Evolutionary conservation across 2,797 vertebrate species (phyloP).

Genomic region (Lycodopsis pacificus): DNA sequence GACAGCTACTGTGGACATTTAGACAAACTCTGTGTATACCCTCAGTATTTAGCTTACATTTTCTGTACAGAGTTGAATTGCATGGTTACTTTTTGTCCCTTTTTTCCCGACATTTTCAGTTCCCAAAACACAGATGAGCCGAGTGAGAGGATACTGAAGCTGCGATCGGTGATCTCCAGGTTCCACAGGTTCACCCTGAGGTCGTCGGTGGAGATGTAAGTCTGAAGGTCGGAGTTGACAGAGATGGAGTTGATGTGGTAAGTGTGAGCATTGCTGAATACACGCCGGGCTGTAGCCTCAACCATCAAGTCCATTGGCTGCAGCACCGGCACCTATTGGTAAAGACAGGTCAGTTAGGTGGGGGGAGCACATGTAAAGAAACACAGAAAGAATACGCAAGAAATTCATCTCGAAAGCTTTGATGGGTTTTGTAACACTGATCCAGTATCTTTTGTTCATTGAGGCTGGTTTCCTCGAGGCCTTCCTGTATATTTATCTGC

Average conservation of each 20-base stretch:
- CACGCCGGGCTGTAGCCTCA: constrained; percentile 92
- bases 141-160: constrained; percentile 94
- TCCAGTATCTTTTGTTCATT: constrained; percentile 21
- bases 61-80: background rate
- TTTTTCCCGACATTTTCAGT: background rate
- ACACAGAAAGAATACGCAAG: background rate
- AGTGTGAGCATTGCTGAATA: constrained; percentile 95
- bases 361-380: background rate
- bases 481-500: constrained; percentile 39
- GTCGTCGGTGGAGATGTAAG: constrained; percentile 96
- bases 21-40: background rate
- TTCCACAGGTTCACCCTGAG: constrained; percentile 97
- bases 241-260: constrained; percentile 99
- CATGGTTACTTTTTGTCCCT: background rate
- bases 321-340: constrained; percentile 91
- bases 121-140: background rate
- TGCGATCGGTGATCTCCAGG: constrained; percentile 96
- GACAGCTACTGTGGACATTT: background rate
- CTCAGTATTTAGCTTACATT: background rate
- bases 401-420: constrained; percentile 5
- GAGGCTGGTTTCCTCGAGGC: constrained; percentile 1
- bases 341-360: constrained; percentile 8
- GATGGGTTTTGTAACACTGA: background rate
- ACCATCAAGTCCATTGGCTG: constrained; percentile 98
- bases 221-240: constrained; percentile 96